phyloP scores from a whole-genome alignment of 2,113 vertebrate genomes.

The Chelonoidis abingdonii region DNA sequence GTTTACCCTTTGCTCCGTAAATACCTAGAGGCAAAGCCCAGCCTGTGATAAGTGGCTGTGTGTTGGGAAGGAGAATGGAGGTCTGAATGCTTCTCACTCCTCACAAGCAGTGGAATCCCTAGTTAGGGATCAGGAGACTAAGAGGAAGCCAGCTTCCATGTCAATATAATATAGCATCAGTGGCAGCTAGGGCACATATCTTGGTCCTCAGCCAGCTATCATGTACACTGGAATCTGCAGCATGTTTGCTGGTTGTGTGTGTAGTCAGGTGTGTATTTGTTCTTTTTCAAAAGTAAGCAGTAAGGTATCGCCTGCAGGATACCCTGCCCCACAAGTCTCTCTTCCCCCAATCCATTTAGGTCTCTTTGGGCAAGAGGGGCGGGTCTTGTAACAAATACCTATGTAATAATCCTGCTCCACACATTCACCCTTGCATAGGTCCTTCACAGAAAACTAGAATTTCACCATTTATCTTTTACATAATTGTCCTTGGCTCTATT shows the following conservation, averaged over 20 bases:
- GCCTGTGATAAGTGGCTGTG: background rate
- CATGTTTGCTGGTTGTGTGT: background rate
- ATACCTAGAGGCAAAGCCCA: background rate
- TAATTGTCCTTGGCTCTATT: background rate
- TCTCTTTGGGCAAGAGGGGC: background rate
- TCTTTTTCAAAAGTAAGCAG: background rate
- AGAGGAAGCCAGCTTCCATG: background rate
- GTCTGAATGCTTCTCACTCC: background rate
- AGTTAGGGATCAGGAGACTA: background rate
- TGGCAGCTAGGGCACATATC: background rate
- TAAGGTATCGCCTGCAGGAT: background rate
- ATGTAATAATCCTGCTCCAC: no score
- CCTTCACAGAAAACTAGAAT: background rate
- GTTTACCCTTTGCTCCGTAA: background rate
- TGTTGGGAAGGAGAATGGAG: background rate
- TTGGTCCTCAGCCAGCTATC: background rate
- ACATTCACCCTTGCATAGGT: background rate
- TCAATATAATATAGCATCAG: background rate
- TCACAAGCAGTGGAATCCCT: background rate
- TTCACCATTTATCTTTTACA: background rate
- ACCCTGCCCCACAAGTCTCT: background rate
- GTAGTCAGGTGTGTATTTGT: background rate
- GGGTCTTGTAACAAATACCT: background rate
- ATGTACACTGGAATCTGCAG: rapidly evolving
- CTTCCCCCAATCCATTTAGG: background rate